These are phyloP conservation scores for Syngnathoides biaculeatus DNA, from an alignment of 2,113 vertebrate species.

Conservation along the genomic window DNA sequence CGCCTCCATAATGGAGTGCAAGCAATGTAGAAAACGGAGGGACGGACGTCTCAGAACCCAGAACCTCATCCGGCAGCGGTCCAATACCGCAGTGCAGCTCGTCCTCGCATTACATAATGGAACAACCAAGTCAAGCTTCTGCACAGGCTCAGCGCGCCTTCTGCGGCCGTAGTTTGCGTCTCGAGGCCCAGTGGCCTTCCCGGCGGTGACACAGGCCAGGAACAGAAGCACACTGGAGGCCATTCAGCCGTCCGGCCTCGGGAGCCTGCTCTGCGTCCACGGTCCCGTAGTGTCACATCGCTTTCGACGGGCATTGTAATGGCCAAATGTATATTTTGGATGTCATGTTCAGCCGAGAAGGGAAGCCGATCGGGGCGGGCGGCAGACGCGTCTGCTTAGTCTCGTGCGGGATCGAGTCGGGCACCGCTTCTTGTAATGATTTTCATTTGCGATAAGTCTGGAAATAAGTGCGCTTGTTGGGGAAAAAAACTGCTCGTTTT, in stretches of 20 bases:
- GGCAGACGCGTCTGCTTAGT: background rate
- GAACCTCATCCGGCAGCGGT: background rate
- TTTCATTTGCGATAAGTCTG: background rate
- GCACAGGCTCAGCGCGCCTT: background rate
- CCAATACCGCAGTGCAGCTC: background rate
- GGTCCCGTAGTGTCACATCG: background rate
- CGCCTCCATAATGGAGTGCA: too few species aligned
- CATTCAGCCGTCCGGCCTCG: background rate
- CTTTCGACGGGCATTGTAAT: constrained; percentile 9
- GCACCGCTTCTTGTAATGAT: constrained; percentile 10
- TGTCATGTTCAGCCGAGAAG: constrained; percentile 1
- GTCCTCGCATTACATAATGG: constrained; percentile 1
- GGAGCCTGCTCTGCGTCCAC: background rate
- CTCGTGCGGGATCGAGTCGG: background rate
- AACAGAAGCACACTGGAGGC: constrained; percentile 8
- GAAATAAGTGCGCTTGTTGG: background rate
- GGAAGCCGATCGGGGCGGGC: background rate
- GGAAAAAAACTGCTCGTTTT: background rate
- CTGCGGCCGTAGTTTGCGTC: background rate
- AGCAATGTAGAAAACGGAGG: too few species aligned
- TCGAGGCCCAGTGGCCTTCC: background rate
- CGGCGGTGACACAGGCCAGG: constrained; percentile 9
- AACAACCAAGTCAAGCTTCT: constrained; percentile 8
- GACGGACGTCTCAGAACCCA: background rate
- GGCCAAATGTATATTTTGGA: constrained; percentile 12